Base-by-base conservation (phyloP, 1,140 invertebrate genomes). In the Bombus confusus region DNA sequence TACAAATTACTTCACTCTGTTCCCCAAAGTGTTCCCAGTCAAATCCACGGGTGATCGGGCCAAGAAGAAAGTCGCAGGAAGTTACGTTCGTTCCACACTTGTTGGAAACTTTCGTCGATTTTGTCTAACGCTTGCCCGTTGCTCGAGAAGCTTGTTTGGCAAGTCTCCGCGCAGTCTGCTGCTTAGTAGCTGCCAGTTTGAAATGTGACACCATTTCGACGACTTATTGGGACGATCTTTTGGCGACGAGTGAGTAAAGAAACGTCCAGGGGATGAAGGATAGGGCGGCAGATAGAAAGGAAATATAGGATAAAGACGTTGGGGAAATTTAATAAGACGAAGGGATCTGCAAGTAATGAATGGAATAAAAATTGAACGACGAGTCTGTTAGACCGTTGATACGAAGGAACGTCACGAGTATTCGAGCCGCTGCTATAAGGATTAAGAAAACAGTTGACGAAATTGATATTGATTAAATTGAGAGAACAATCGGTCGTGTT, bases 81-180 rank as follows among this genome's bases (percentile, higher is more conserved):
- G 31, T 37, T 22, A 5, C 31, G 64, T 68, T 80, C 37, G 66
- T 80, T 52, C 73, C 43, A 47, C 12, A 13, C 13, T 68, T 34
- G n/a, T 18, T 47, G 64, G 31, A 80, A 80, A 80, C 39, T 80
- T 80, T 6, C 31, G 41, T 69, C 41, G 41, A 68, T 64, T 62
- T 64, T 64, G 76, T 78, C 57, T 64, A 41, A 78, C 76, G 18
- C 37, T 62, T 62, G 1, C 37, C n/a, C 73, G 43, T 75, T 13
- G n/a, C 47, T 57, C 18, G 31, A 34, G 76, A 25, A 28, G 31
- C 73, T 75, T 75, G 73, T 75, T 75, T 75, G 73, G 73, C 73
- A 75, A 75, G 73, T 75, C 73, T 74, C 73, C 73, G 28, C 43
- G 43, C 43, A 34, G 73, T 74, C 73, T 75, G 31, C 43, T 75